These are phyloP conservation scores for Actenoides hombroni DNA, from an alignment of 2,113 vertebrate genomes.

Conservation along the genomic window DNA sequence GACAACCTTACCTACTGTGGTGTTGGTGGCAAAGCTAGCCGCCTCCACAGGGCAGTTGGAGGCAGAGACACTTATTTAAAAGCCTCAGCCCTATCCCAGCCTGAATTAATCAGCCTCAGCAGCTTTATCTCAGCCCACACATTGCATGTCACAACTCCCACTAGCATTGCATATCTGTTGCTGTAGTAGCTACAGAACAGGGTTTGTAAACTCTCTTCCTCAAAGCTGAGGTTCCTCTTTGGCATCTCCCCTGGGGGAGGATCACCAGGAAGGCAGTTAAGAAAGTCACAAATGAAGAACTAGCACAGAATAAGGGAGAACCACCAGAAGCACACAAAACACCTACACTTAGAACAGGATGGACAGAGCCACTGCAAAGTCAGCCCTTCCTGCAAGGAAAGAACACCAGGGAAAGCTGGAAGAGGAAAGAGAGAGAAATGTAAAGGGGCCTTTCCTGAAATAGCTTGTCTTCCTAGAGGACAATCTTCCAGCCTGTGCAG, in stretches of 20 bases:
- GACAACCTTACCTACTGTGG: background rate
- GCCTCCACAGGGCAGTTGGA: background rate
- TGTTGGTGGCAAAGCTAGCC: background rate
- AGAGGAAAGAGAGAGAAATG: background rate
- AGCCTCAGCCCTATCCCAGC: background rate
- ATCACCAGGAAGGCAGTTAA: background rate
- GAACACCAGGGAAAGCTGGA: background rate
- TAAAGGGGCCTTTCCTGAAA: background rate
- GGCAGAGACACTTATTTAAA: background rate
- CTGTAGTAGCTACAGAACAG: background rate
- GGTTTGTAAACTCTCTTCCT: background rate
- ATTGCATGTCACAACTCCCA: background rate
- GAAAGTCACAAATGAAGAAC: background rate
- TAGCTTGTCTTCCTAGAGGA: background rate
- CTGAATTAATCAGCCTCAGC: background rate
- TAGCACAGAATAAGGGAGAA: background rate
- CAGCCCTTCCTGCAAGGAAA: background rate
- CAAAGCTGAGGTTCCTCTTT: background rate
- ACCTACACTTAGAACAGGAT: background rate
- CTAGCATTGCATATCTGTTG: background rate
- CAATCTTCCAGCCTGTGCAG: background rate
- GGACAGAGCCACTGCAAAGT: background rate
- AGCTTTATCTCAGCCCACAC: background rate
- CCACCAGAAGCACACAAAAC: background rate
- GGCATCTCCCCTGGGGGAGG: background rate